A percentile compares a stretch with the other conserved stretches of the same genome.
Conservation (phyloP, 2,797 vertebrate species). For the Onychomys arenicola region DNA sequence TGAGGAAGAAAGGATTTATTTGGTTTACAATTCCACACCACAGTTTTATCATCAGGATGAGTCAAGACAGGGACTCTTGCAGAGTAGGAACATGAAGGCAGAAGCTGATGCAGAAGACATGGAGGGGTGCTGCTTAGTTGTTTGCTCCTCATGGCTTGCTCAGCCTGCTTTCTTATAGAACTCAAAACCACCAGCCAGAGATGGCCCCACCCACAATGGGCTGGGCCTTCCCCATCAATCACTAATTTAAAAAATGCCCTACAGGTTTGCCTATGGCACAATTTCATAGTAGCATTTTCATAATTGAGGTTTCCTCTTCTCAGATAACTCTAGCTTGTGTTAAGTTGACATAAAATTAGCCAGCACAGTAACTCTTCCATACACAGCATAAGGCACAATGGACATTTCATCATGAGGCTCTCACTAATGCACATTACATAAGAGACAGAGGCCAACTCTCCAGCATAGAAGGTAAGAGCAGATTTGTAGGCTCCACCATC, state of each 20-base stretch:
- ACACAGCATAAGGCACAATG: background rate
- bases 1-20: background rate
- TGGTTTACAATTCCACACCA: background rate
- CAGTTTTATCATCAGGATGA: background rate
- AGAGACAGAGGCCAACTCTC: background rate
- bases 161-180: background rate
- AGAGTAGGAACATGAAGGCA: background rate
- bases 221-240: background rate
- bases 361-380: background rate
- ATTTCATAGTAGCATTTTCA: background rate
- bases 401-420: background rate
- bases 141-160: background rate
- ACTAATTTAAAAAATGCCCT: background rate
- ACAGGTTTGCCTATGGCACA: background rate
- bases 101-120: background rate
- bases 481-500: background rate
- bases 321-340: background rate
- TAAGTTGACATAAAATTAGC: background rate
- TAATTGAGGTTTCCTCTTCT: background rate
- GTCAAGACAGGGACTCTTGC: background rate
- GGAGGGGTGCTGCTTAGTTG: background rate
- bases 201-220: background rate
- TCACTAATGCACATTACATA: background rate
- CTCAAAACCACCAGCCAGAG: background rate
- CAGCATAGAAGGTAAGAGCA: background rate